Base-by-base conservation (phyloP, 1,140 invertebrate species). In the Plutomurus gul region DNA sequence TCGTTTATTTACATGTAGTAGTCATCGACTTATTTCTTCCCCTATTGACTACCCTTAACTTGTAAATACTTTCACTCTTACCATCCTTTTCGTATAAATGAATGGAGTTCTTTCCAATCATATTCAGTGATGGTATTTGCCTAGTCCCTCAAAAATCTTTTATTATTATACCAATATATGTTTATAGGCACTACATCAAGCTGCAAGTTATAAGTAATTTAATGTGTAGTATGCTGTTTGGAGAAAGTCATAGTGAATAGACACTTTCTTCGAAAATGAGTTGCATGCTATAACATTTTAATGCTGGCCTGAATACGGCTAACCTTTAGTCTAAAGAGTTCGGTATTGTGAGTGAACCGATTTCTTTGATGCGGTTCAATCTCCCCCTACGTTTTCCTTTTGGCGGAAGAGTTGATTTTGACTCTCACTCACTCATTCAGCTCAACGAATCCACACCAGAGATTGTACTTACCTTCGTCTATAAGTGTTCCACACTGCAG, bases 321-420 rank as follows among this genome's bases (percentile, higher is more conserved):
- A n/a, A n/a, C 25, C 6, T 2, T 30, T 6, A 33, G 25, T 65
- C 27, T 33, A 22, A 22, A 11, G 0, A 20, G 47, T 22, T 51
- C 47, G 25, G 25, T 51, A 22, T 36, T 13, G 27, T 65, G 56
- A 65, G 2, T 25, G 56, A 65, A 33, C n/a, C n/a, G n/a, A n/a
- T 36, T 65, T n/a, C 56, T 65, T 65, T 65, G 30, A 30, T 65
- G 25, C 36, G 27, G 56, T 18, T 65, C 36, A 3, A n/a, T 30
- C 56, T 65, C 30, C 18, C 36, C 36, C 36, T 33, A 7, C n/a
- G 30, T n/a, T 18, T 3, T 27, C 56, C 56, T 7, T 33, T 33
- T 65, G 30, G 56, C 56, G 13, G 18, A 56, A 56, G 56, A 65
- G 25, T 65, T 65, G 56, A 33, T 65, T 65, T 65, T 65, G 25